Conservation (phyloP, 2,113 vertebrate species). For the Perca fluviatilis region DNA sequence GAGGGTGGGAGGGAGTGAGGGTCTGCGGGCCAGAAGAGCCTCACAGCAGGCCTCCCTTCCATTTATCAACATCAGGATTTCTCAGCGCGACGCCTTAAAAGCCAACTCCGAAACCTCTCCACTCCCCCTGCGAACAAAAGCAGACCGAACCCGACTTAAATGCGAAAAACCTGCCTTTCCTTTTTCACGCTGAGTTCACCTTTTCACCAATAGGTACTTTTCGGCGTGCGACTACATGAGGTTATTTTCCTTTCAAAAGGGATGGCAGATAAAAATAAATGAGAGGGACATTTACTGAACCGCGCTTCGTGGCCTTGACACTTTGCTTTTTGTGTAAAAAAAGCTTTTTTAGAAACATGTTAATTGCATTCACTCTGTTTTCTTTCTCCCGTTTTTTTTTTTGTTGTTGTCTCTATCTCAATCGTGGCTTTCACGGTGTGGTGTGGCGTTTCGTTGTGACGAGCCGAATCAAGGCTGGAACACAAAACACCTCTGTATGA, state of each 20-base stretch:
- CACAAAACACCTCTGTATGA: conserved; percentile 44
- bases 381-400: background rate
- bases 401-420: background rate
- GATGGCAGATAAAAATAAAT: conserved; percentile 54
- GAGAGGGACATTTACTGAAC: conserved; percentile 48
- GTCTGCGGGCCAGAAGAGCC: conserved; percentile 50
- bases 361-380: conserved; percentile 38
- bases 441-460: conserved; percentile 17
- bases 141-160: conserved; percentile 46
- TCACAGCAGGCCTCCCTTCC: conserved; percentile 67
- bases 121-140: conserved; percentile 57
- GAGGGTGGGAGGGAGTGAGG: background rate
- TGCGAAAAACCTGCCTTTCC: conserved; percentile 53
- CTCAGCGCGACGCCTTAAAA: conserved; percentile 63
- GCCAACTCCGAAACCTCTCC: conserved; percentile 58
- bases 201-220: conserved; percentile 57
- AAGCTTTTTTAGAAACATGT: conserved; percentile 33
- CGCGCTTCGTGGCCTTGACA: conserved; percentile 42
- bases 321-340: conserved; percentile 43
- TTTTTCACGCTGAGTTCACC: conserved; percentile 59
- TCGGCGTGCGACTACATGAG: conserved; percentile 26
- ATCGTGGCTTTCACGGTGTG: conserved; percentile 19
- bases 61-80: conserved; percentile 75
- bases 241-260: conserved; percentile 54
- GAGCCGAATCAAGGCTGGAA: conserved; percentile 47